Conservation (phyloP, 2,797 vertebrate species). For the Jordanella pulchra region DNA sequence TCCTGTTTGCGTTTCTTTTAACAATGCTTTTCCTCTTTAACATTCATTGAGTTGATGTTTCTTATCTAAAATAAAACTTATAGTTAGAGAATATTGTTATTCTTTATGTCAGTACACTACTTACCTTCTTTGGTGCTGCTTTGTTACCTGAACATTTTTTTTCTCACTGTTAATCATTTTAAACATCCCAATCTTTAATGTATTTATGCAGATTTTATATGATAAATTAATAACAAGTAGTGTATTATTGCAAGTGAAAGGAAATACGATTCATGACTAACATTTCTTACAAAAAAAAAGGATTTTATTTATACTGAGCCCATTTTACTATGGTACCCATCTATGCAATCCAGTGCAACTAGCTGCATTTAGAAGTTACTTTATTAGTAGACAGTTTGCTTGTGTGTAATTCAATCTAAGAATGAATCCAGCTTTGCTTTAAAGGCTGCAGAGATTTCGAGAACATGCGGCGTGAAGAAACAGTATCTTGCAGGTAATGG, state of each 20-base stretch:
- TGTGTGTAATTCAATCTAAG: too few species aligned
- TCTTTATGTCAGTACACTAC: conserved; percentile 20
- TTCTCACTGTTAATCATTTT: not conserved
- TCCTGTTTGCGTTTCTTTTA: not conserved
- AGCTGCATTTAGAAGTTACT: not conserved
- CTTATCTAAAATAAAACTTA: conserved; percentile 21
- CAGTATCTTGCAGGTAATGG: too few species aligned
- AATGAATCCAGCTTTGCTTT: too few species aligned
- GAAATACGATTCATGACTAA: not conserved
- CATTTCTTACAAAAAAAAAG: not conserved
- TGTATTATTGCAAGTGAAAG: not conserved
- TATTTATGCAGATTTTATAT: not conserved
- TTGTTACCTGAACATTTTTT: not conserved
- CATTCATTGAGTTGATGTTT: conserved; percentile 16
- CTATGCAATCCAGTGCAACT: not conserved
- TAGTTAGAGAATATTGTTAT: conserved; percentile 5
- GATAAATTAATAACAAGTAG: not conserved
- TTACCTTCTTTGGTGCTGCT: not conserved
- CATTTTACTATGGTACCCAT: not conserved
- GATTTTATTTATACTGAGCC: not conserved
- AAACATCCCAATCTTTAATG: not conserved
- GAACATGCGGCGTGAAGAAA: too few species aligned
- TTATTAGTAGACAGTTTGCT: not conserved
- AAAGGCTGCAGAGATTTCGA: too few species aligned
- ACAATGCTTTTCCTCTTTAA: not conserved